These are phyloP conservation scores for Pollenia griseotomentosa DNA, from an alignment of 2,888 invertebrate genomes.

Conservation along the genomic window DNA sequence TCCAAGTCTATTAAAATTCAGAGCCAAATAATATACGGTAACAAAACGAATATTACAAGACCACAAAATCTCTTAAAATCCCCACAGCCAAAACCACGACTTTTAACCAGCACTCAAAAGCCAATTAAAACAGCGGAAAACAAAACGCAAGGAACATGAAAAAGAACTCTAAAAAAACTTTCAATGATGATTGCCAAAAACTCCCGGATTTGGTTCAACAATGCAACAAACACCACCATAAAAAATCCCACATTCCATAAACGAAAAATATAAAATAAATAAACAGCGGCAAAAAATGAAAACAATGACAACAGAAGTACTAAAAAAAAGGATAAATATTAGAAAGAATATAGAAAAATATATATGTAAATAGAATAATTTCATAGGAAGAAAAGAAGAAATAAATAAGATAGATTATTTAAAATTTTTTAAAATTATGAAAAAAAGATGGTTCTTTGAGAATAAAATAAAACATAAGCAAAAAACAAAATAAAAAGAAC, in stretches of 20 bases:
- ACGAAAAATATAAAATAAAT: background rate
- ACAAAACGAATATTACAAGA: background rate
- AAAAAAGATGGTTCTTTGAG: too few relatives aligned
- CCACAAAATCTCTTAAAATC: constrained; percentile 29
- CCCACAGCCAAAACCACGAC: constrained; percentile 17
- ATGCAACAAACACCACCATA: constrained; percentile 6
- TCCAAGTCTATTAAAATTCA: constrained; percentile 14
- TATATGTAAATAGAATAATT: too few relatives aligned
- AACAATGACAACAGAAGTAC: too few relatives aligned
- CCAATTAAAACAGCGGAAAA: constrained; percentile 37
- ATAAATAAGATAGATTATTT: too few relatives aligned
- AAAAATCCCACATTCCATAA: constrained; percentile 4
- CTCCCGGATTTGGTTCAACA: background rate
- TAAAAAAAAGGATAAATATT: too few relatives aligned
- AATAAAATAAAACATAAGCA: too few relatives aligned
- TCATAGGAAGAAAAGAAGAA: too few relatives aligned
- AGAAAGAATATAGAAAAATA: too few relatives aligned
- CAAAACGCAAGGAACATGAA: background rate
- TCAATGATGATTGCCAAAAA: constrained; percentile 2
- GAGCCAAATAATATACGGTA: background rate
- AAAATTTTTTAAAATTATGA: too few relatives aligned
- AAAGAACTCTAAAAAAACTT: background rate
- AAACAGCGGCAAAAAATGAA: background rate
- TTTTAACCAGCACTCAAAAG: constrained; percentile 23
- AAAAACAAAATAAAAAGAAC: too few relatives aligned